Conservation (phyloP, 2,797 vertebrate genomes). For the Tarsius wallacei region DNA sequence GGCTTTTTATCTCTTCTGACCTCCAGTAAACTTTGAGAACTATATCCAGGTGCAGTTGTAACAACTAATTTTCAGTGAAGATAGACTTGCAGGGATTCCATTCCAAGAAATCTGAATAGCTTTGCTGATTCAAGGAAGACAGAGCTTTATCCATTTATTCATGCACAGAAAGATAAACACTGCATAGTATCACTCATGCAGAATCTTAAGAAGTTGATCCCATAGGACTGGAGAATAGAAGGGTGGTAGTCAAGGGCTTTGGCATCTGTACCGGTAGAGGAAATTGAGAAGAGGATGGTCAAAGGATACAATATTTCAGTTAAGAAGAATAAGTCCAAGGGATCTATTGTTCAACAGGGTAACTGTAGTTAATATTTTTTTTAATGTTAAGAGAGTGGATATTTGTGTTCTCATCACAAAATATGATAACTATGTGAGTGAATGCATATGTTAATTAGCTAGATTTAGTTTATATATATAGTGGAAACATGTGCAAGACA, state of each 20-base stretch:
- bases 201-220: neutral
- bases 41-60: fast-evolving
- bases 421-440: neutral
- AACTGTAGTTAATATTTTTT: neutral
- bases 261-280: neutral
- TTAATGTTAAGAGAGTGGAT: neutral
- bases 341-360: neutral
- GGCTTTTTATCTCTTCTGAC: neutral
- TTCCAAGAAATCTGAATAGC: neutral
- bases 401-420: neutral
- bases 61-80: neutral
- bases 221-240: too few species aligned
- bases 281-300: neutral
- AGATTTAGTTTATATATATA: neutral
- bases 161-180: neutral
- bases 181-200: neutral
- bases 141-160: neutral
- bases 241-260: neutral
- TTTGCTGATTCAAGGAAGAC: neutral
- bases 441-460: neutral
- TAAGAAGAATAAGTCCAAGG: neutral
- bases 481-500: neutral
- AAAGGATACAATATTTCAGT: neutral
- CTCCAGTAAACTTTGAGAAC: neutral
- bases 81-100: neutral